Evolutionary conservation across 1,140 invertebrate species (phyloP), one percentile per base, ranked within the genome.

Genomic region (Zaprionus vittiger): DNA sequence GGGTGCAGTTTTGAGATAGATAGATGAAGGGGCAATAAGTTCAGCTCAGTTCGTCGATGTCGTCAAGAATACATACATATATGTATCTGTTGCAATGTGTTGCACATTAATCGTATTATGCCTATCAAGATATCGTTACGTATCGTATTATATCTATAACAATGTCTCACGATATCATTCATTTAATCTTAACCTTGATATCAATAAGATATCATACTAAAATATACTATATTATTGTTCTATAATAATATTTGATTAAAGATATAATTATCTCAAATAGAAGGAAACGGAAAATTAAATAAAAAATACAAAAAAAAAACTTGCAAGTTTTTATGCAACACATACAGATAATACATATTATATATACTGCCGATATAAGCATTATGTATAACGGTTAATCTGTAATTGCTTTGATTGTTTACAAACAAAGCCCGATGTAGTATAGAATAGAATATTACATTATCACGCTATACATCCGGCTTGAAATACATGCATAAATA

Each of bases 381-480:
- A 24, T 52, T 52, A 52, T 52, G 47, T 52, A 24, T 56, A 56
- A 56, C 54, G 54, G 54, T 56, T n/a, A 7, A 24, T n/a, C 15
- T 31, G 11, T 28, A 59, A 31, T 47, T 49, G 55, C 24, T 44
- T 14, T 28, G 41, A 73, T 73, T 57, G 38, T 37, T 66, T 5
- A 31, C 34, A 49, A 14, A 49, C 41, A 60, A 14, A 22, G 47
- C 47, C 24, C 47, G 22, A 68, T 4, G n/a, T 17, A 17, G 41
- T 47, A 80, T 56, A 49, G 41, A 69, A 31, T 38, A 49, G 49
- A 69, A 26, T 38, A 67, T 73, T 41, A 54, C 22, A 65, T 77
- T 72, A 68, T 47, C 22, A 68, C 34, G 7, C n/a, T 2, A 73
- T 74, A 74, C 59, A 78, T 83, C 83, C 83, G 83, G 83, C 63